These are phyloP conservation scores for Strongylocentrotus purpuratus DNA, from an alignment of 35 echinoderm and acorn worm species.

Conservation along the genomic window DNA sequence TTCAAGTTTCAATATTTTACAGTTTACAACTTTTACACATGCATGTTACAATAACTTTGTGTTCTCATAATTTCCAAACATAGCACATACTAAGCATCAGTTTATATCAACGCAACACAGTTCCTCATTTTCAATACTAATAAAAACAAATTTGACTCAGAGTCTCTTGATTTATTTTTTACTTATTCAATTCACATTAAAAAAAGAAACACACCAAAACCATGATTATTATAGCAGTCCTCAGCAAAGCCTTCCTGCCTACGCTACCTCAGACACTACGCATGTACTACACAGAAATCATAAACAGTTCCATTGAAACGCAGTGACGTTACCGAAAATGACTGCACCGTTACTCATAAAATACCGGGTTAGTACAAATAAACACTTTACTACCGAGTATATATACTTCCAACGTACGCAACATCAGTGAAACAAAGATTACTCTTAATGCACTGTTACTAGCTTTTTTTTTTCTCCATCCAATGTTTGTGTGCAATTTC, in stretches of 20 bases:
- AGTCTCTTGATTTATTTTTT: conserved; percentile 38
- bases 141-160: conserved; percentile 27
- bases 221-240: not conserved
- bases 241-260: not conserved
- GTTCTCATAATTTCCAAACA: not conserved
- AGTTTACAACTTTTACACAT: not conserved
- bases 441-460: not conserved
- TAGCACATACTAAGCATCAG: not conserved
- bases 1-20: not conserved
- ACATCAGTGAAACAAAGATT: not conserved
- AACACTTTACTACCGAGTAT: not conserved
- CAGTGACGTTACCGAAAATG: not conserved
- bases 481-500: not conserved
- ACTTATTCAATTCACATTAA: not conserved
- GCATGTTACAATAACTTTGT: not conserved
- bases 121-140: not conserved
- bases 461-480: not conserved
- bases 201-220: not conserved
- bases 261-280: not conserved
- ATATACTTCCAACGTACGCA: not conserved
- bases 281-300: not conserved
- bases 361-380: not conserved
- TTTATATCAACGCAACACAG: not conserved
- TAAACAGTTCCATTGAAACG: not conserved
- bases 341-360: not conserved